Percentiles rank a stretch among this genome's conserved stretches.
These are phyloP conservation scores for Protomyctophum bolini DNA, from an alignment of 2,113 vertebrate genomes.

Conservation along the genomic window DNA sequence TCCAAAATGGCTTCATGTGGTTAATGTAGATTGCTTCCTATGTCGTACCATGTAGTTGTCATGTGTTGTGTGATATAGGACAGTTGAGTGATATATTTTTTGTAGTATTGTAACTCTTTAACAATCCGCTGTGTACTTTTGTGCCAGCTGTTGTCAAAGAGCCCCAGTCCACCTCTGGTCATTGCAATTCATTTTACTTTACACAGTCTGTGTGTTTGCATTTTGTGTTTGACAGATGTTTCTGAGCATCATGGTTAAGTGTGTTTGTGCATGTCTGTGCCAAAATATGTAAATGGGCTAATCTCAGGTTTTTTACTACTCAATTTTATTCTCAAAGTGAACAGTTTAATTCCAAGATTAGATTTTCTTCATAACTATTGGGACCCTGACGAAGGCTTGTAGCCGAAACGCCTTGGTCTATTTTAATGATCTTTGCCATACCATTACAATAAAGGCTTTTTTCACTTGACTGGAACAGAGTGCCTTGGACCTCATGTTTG, in stretches of 20 bases:
- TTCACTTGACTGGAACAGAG: too few species aligned
- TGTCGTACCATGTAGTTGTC: not conserved
- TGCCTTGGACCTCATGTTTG: too few species aligned
- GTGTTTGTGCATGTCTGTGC: constrained; percentile 16
- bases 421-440: too few species aligned
- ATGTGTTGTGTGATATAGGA: constrained; percentile 10
- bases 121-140: not conserved
- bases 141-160: not conserved
- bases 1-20: too few species aligned
- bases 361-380: not conserved
- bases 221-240: not conserved
- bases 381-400: too few species aligned
- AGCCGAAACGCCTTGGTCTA: too few species aligned
- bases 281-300: constrained; percentile 28
- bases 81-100: not conserved
- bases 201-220: constrained; percentile 20
- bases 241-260: not conserved
- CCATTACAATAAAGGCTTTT: too few species aligned
- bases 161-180: not conserved
- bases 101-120: not conserved
- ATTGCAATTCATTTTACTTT: constrained; percentile 7
- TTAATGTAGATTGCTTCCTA: not conserved
- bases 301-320: constrained; percentile 29
- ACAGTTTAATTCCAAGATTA: constrained; percentile 14
- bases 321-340: constrained; percentile 3